These are phyloP conservation scores for Copsychus sechellarum DNA, from an alignment of 2,113 vertebrate genomes.

Conservation along the genomic window DNA sequence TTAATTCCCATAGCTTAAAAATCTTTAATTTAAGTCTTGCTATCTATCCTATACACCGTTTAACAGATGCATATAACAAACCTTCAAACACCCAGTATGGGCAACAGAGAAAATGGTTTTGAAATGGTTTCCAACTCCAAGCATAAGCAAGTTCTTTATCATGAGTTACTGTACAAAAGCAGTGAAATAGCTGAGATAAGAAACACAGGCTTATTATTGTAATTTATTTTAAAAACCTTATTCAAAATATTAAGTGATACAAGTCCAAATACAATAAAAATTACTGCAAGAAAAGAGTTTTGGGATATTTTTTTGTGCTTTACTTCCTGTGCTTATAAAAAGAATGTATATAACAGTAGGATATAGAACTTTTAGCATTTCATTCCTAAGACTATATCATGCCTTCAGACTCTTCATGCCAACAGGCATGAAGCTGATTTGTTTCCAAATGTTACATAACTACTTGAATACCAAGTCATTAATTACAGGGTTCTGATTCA, in stretches of 20 bases:
- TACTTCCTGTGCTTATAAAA: conserved; percentile 1
- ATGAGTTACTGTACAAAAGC: neutral
- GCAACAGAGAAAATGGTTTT: neutral
- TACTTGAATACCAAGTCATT: conserved; percentile 44
- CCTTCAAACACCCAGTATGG: neutral
- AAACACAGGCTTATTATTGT: conserved; percentile 31
- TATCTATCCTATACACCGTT: neutral
- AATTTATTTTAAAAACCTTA: conserved; percentile 79
- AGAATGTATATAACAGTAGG: neutral
- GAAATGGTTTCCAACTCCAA: neutral
- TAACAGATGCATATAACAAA: neutral
- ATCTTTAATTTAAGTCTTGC: neutral
- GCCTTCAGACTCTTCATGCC: neutral
- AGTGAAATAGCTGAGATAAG: neutral
- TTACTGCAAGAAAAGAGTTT: conserved; percentile 64
- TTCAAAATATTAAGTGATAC: conserved; percentile 78
- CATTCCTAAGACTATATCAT: neutral
- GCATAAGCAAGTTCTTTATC: neutral
- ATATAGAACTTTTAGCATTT: neutral
- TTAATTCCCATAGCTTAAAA: neutral
- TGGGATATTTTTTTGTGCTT: conserved; percentile 49
- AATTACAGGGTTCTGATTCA: conserved; percentile 25
- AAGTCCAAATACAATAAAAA: conserved; percentile 75
- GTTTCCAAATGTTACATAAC: neutral
- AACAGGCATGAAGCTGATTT: neutral